Evolutionary conservation across 2,113 vertebrate genomes (phyloP), one percentile per base, ranked within the genome.

Genomic region (Elephas maximus): DNA sequence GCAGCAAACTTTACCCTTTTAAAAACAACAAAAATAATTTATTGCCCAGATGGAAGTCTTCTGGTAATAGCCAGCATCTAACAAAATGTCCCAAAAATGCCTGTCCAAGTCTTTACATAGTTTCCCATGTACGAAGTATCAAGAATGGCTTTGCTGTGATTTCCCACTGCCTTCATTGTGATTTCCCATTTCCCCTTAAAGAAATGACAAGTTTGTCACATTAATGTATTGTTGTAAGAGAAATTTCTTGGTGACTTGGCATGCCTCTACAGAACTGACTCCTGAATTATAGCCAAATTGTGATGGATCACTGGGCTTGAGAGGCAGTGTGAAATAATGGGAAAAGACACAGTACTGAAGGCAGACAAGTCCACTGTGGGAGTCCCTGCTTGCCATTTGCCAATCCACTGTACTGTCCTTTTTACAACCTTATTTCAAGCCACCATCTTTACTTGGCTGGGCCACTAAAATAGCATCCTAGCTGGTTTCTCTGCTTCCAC

Each of bases 231-330:
- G 20, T 41, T 71, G 1, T 88, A 57, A 89, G 88, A 97, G 77
- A 78, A 77, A 67, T 73, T 73, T 94, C 86, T 73, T 85, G 37
- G 73, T 91, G 44, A 87, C 45, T 90, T 78, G 33, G 88, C 88
- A 45, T 2, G 3, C 8, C 28, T 37, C 33, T 85, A n/a, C 17
- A 69, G 48, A 67, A 77, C 57, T 51, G 81, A 67, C 63, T 87
- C 78, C 71, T 74, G 73, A 91, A 78, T 85, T 62, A 45, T 51
- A 0, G 11, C 85, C 85, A 94, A 53, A 67, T 37, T 51, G 8
- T 85, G 65, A 73, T 57, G 80, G 73, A 78, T 85, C 20, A 4
- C 60, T 74, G 33, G 41, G n/a, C 82, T 88, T 90, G 24, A 63
- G 37, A 93, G 11, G 6, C 33, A 33, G 26, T 67, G 18, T 78